Base-by-base conservation (phyloP, 2,113 vertebrate species). In the Zosterops japonicus region DNA sequence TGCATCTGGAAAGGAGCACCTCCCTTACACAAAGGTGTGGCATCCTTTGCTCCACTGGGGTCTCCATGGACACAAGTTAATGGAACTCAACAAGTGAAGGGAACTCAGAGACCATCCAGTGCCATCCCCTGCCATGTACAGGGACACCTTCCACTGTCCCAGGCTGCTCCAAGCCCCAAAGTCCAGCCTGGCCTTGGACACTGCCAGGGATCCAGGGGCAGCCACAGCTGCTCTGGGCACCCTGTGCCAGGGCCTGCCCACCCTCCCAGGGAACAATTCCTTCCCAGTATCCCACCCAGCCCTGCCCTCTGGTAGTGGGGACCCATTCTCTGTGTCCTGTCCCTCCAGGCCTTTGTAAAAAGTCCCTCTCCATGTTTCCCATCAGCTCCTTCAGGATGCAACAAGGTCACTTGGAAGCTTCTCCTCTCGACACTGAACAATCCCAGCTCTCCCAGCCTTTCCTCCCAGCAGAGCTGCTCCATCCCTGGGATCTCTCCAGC, bases 291-390 rank as follows among this genome's bases (percentile, higher is more conserved):
- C 33, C 49, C 27, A 44, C 20, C 46, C 0, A 16, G 0, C 39
- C 61, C 77, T 55, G 25, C 15, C 27, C 21, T 15, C 61, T 80
- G 77, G 25, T 50, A 46, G 0, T 31, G 15, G 39, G 39, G 65
- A 63, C 6, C 27, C 81, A 63, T 63, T 52, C 41, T 49, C 39
- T 8, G 5, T 16, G 33, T 53, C 47, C 33, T 83, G 67, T 0
- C 68, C 0, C 27, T 8, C 39, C 49, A 53, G 1, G 1, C 4
- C 47, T 1, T 46, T n/a, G 8, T 6, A 0, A 8, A 29, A 0
- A 16, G 16, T 36, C 39, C 1, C 11, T 46, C 27, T 36, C 25
- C n/a, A n/a, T 11, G 3, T 74, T 21, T n/a, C 33, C 7, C 1
- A 1, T 47, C 39, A 6, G 56, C 25, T 16, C 33, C 56, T 53